Evolutionary conservation across 2,888 invertebrate species (phyloP), one percentile per base, ranked within the genome.

Genomic region (Dicyrtoma fusca): DNA sequence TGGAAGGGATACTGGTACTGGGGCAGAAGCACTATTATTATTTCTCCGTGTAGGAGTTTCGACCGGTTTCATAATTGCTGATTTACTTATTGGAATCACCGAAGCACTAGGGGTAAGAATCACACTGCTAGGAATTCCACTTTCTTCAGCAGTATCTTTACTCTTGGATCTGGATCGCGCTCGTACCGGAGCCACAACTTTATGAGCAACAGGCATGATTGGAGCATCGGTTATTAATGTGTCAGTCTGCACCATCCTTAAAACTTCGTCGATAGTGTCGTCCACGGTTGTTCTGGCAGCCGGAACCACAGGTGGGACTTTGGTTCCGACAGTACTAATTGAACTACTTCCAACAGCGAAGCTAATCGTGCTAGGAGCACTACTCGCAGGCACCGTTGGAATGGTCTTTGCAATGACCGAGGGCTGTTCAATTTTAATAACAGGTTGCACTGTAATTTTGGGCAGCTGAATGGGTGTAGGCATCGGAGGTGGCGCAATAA

Each of bases 191-290:
- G 13, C 13, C 6, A 59, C 21, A 5, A 44, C 25, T 42, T 68
- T 55, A 0, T 10, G 49, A 44, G 21, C 6, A n/a, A 57, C 51
- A 11, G 53, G 5, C 8, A 53, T 11, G 13, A 6, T 21, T 14
- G 71, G 49, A 4, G 45, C 63, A 55, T 25, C 14, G 4, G 34
- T 34, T 34, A 8, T 3, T n/a, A 64, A 19, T 17, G 63, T 63
- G 11, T 64, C 63, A 23, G 21, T 44, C 34, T 69, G 72, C 5
- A 66, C 68, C 55, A 68, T 77, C 21, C 92, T 89, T 1, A 94
- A 89, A 0, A 94, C 94, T 82, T 95, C 94, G 79, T 96, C 95
- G 77, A 95, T 94, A 14, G 92, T 89, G 81, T 94, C 94, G 82
- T 96, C 95, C 11, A 93, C 88, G 0, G 92, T 91, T 74, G 87